Base-by-base conservation (phyloP, 2,113 vertebrate species). In the Brachyhypopomus gauderio region DNA sequence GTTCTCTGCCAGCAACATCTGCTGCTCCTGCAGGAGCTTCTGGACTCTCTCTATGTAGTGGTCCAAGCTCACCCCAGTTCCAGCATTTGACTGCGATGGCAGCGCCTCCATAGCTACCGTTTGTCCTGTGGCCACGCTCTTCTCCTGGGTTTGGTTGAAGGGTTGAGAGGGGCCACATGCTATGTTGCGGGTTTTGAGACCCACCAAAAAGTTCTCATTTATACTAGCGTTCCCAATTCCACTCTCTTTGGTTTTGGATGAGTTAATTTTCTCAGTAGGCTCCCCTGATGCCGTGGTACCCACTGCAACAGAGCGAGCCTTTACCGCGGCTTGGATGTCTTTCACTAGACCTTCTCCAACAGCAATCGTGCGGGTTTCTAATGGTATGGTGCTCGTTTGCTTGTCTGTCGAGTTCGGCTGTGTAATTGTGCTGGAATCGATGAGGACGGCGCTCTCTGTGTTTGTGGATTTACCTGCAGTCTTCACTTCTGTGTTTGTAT, bases 41-140 rank as follows among this genome's bases (percentile, higher is more conserved):
- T 98, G 97, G 41, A 99, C 95, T 0, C 90, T 93, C 79, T 98
- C 97, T 0, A 99, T 98, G 88, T 98, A 98, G 84, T 98, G 97
- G 87, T 98, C 96, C 89, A 99, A 91, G 62, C 93, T 92, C 0
- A 86, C 91, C 45, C 82, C 88, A 38, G 91, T 85, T 19, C 94
- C 92, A 4, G 91, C 17, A 0, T 86, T 81, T 48, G 90, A 74
- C 45, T 88, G 86, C 30, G 85, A 66, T 5, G 67, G 78, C 22
- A 66, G 20, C 0, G 84, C 27, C n/a, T 88, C 85, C 0, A 75
- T 83, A 1, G 91, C 79, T 0, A 88, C 48, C 23, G 90, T 89
- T 3, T 82, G 90, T 8, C 92, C 93, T 34, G 94, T 92, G 1
- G 92, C 91, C 0, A 94, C 90, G n/a, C 91, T 95, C 87, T 91